Evolutionary conservation across 2,797 vertebrate species (phyloP).

Genomic region (Etheostoma nigrum): DNA sequence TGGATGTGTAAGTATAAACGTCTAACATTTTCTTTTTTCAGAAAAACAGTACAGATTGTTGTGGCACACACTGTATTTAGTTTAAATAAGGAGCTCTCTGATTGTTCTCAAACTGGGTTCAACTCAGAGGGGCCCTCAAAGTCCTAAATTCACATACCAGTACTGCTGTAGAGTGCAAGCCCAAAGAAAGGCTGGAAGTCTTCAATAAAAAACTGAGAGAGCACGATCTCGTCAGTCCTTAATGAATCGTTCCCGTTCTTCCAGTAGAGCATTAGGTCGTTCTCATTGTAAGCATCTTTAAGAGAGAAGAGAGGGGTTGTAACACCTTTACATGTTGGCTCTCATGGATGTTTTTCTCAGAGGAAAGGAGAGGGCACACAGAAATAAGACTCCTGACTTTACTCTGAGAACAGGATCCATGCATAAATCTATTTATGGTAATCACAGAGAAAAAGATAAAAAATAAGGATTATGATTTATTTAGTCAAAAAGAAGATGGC

Average conservation of each 20-base stretch:
- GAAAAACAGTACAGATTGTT: not conserved
- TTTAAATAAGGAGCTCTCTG: slow-evolving; percentile 41
- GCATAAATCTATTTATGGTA: not conserved
- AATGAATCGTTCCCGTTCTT: slow-evolving; percentile 94
- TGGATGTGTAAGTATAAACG: not conserved
- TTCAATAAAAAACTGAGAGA: slow-evolving; percentile 96
- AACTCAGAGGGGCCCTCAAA: slow-evolving; percentile 50
- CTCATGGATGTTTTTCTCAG: slow-evolving; percentile 68
- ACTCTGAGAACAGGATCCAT: slow-evolving; percentile 69
- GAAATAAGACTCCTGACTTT: slow-evolving; percentile 35
- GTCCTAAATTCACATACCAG: slow-evolving; percentile 84
- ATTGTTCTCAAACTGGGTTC: slow-evolving; percentile 34
- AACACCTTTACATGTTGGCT: slow-evolving; percentile 48
- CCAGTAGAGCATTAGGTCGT: slow-evolving; percentile 96
- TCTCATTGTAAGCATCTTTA: slow-evolving; percentile 94
- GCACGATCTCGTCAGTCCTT: slow-evolving; percentile 93
- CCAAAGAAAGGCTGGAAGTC: slow-evolving; percentile 95
- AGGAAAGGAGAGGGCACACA: slow-evolving; percentile 51
- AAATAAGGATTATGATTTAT: slow-evolving; percentile 38
- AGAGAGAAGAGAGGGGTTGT: slow-evolving; percentile 62
- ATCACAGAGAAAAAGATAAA: not conserved
- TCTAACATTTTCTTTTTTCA: slow-evolving; percentile 6
- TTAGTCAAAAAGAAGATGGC: slow-evolving; percentile 32
- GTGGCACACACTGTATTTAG: not conserved
- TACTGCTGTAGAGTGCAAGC: slow-evolving; percentile 95